These are phyloP conservation scores for Ispidina picta DNA, from an alignment of 2,797 vertebrate genomes.

Conservation along the genomic window DNA sequence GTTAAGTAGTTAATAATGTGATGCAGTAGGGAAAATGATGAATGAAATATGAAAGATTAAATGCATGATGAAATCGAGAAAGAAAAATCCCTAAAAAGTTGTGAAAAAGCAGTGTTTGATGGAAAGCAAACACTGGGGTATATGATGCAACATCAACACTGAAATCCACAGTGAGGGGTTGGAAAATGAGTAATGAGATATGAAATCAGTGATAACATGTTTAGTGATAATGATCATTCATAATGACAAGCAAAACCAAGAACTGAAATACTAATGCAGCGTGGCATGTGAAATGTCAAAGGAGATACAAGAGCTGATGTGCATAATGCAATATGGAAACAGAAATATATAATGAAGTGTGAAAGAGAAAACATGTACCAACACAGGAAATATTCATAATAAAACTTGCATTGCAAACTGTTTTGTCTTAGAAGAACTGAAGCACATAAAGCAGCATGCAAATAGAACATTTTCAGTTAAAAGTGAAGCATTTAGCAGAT, in stretches of 20 bases:
- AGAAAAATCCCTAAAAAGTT: neutral
- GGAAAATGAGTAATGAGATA: slow-evolving; percentile 2
- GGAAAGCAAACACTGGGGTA: neutral
- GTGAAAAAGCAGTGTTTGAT: neutral
- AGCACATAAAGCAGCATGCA: neutral
- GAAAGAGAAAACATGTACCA: neutral
- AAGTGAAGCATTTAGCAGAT: neutral
- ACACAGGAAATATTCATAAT: neutral
- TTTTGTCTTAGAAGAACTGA: neutral
- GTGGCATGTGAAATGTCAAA: neutral
- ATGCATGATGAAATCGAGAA: neutral
- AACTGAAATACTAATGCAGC: neutral
- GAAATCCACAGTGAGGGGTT: neutral
- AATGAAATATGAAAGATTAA: neutral
- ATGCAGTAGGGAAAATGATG: neutral
- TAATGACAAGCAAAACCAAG: neutral
- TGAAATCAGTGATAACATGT: slow-evolving; percentile 26
- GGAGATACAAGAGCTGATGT: neutral
- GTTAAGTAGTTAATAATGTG: neutral
- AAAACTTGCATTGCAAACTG: neutral
- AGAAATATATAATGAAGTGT: neutral
- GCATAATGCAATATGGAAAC: neutral
- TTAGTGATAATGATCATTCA: neutral
- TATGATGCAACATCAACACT: neutral
- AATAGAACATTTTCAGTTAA: neutral